These are phyloP conservation scores for Ciconia nigra DNA, from an alignment of 2,797 vertebrate species.

Conservation along the genomic window DNA sequence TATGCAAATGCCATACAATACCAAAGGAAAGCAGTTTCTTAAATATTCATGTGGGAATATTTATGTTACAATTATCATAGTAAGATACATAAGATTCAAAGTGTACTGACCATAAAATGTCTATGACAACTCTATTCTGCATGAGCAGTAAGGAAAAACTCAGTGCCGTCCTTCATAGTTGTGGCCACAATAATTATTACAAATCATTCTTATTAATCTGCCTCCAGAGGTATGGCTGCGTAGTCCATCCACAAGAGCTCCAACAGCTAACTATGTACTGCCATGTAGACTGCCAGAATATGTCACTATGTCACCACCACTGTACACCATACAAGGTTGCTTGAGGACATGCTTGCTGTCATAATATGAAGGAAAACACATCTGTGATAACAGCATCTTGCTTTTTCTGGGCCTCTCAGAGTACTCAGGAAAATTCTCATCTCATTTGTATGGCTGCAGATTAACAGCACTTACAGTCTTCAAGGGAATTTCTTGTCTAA, in stretches of 20 bases:
- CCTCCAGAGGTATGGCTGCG: neutral
- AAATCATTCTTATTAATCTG: neutral
- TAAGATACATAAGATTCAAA: neutral
- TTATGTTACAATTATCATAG: constrained; percentile 9
- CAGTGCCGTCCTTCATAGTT: neutral
- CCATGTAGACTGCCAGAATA: neutral
- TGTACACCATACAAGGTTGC: neutral
- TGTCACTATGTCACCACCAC: neutral
- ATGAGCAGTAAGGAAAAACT: neutral
- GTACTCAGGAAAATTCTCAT: neutral
- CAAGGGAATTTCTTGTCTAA: neutral
- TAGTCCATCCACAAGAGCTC: neutral
- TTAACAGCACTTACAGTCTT: neutral
- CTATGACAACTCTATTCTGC: neutral
- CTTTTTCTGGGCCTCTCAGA: neutral
- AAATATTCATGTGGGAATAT: constrained; percentile 29
- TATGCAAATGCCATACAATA: constrained; percentile 29
- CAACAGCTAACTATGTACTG: neutral
- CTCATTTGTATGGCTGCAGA: neutral
- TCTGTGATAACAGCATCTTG: neutral
- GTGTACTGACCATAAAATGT: neutral
- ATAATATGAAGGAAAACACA: neutral
- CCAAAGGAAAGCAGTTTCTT: constrained; percentile 15
- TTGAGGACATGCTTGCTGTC: neutral
- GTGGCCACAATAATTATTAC: neutral